These are phyloP conservation scores for Leucoraja ocellata DNA, from an alignment of 2,797 vertebrate species.

Conservation along the genomic window DNA sequence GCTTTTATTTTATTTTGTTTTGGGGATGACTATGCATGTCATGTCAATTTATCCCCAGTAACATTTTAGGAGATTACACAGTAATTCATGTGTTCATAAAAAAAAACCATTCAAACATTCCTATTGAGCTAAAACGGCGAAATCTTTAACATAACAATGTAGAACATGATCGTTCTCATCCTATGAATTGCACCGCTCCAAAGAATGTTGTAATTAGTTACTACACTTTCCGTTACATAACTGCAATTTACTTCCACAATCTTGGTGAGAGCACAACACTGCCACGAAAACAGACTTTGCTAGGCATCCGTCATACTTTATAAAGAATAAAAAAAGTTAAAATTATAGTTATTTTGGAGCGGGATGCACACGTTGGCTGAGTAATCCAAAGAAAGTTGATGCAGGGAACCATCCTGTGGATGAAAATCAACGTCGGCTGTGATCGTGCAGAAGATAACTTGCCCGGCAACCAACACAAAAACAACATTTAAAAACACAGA, in stretches of 20 bases:
- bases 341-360: background rate
- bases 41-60: background rate
- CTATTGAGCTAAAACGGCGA: background rate
- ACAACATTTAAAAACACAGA: background rate
- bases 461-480: background rate
- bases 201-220: background rate
- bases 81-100: background rate
- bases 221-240: background rate
- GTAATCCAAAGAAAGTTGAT: background rate
- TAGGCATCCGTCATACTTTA: background rate
- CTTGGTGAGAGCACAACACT: background rate
- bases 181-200: background rate
- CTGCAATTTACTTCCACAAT: background rate
- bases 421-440: too few relatives aligned
- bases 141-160: background rate
- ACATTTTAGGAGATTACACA: background rate
- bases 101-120: background rate
- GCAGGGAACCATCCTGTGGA: background rate
- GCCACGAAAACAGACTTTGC: background rate
- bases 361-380: background rate
- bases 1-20: background rate
- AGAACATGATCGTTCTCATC: background rate
- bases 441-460: background rate
- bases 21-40: background rate
- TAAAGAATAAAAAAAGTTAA: background rate